Evolutionary conservation across 1,140 invertebrate genomes (phyloP).

Genomic region (Papilio glaucus): DNA sequence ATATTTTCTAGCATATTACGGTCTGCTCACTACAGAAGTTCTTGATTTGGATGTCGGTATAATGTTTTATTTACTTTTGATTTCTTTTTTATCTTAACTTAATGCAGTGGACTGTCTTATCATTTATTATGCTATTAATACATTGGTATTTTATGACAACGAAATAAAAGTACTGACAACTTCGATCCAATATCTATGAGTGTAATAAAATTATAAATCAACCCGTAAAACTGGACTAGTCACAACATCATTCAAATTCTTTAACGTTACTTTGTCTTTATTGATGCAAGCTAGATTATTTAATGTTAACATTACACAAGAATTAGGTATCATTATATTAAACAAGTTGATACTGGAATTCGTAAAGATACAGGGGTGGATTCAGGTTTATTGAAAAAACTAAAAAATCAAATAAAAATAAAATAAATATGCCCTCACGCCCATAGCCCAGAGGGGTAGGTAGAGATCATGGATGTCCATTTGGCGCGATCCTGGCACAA

Average conservation of each 20-base stretch:
- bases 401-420: no score
- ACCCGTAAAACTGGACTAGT: background rate
- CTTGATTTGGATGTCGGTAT: background rate
- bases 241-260: background rate
- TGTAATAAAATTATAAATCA: slow-evolving; percentile 13
- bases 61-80: slow-evolving; percentile 8
- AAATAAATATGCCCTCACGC: no score
- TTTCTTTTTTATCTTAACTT: slow-evolving; percentile 18
- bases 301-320: no score
- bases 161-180: background rate
- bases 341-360: no score
- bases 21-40: no score
- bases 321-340: no score
- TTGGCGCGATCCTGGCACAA: no score
- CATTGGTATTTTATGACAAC: background rate
- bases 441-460: no score
- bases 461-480: no score
- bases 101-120: slow-evolving; percentile 1
- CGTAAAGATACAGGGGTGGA: no score
- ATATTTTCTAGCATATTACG: background rate
- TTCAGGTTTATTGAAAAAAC: no score
- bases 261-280: background rate
- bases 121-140: slow-evolving; percentile 1
- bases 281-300: background rate
- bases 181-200: background rate